Evolutionary conservation across 2,888 invertebrate species (phyloP).

Genomic region (Thumatha senex): DNA sequence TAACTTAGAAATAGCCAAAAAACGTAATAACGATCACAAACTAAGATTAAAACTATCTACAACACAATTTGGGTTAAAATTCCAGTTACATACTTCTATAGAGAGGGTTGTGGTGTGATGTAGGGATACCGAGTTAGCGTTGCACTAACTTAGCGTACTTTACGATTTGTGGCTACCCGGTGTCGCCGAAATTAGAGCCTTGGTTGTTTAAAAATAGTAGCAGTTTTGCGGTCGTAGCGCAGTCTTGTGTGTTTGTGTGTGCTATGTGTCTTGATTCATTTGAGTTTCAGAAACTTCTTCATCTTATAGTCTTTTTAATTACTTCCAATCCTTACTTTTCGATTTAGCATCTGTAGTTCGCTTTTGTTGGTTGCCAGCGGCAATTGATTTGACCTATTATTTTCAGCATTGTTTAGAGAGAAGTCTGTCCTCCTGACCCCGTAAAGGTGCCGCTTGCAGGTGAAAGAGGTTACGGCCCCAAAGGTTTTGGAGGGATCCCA

Average conservation of each 20-base stretch:
- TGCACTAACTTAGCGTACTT: conserved; percentile 36
- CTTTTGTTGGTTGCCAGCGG: no score
- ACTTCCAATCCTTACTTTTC: no score
- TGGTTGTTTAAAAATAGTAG: conserved; percentile 39
- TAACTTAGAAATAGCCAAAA: conserved; percentile 32
- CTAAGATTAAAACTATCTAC: conserved; percentile 33
- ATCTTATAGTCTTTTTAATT: no score
- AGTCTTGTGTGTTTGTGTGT: no score
- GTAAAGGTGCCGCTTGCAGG: no score
- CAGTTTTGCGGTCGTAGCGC: conserved; percentile 13
- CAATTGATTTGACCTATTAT: no score
- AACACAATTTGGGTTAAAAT: conserved; percentile 24
- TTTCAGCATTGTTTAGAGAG: no score
- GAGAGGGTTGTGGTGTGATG: conserved; percentile 13
- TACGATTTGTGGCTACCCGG: conserved; percentile 37
- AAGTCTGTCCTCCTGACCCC: no score
- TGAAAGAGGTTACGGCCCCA: no score
- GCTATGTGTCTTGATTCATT: conserved; percentile 23
- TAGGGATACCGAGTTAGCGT: conserved; percentile 13
- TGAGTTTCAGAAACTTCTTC: background rate
- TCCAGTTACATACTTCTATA: conserved; percentile 15
- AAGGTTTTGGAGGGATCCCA: background rate
- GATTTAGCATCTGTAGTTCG: no score
- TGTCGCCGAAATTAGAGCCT: conserved; percentile 39
- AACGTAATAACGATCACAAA: conserved; percentile 15